A percentile compares a stretch with the other conserved stretches of the same genome.
Conservation (phyloP, 2,113 vertebrate genomes). For the Callopanchax toddi region DNA sequence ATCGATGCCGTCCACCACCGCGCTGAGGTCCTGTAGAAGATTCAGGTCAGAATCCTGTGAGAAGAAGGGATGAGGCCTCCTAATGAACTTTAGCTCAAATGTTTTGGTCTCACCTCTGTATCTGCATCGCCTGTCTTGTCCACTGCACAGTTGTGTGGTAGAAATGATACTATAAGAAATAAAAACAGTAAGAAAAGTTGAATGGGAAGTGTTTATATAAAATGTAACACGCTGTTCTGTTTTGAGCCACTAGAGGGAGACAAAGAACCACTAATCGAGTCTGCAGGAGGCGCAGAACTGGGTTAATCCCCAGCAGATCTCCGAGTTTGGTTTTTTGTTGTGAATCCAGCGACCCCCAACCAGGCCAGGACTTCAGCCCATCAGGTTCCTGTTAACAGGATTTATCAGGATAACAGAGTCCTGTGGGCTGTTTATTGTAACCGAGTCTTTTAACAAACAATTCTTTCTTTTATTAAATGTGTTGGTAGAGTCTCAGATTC, state of each 20-base stretch:
- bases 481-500: neutral
- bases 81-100: neutral
- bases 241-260: conserved; percentile 65
- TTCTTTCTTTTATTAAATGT: neutral
- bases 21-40: conserved; percentile 85
- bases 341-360: neutral
- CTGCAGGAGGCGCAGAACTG: conserved; percentile 21
- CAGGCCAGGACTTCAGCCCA: neutral
- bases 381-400: conserved; percentile 14
- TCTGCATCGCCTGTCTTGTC: conserved; percentile 87
- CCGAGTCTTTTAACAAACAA: neutral
- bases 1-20: conserved; percentile 94
- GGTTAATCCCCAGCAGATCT: conserved; percentile 34
- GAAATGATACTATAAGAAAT: conserved; percentile 83
- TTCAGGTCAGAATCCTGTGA: neutral
- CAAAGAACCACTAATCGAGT: conserved; percentile 24
- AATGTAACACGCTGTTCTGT: neutral
- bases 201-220: neutral
- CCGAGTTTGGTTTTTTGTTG: too few species aligned
- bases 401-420: too few species aligned
- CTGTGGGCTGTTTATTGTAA: too few species aligned
- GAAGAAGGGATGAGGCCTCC: neutral
- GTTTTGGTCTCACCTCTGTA: conserved; percentile 83
- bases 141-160: conserved; percentile 87
- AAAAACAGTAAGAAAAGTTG: neutral